Percentiles rank a stretch among this genome's conserved stretches.
Evolutionary conservation across 2,888 invertebrate genomes (phyloP).

Genomic region (Ectemnius continuus): DNA sequence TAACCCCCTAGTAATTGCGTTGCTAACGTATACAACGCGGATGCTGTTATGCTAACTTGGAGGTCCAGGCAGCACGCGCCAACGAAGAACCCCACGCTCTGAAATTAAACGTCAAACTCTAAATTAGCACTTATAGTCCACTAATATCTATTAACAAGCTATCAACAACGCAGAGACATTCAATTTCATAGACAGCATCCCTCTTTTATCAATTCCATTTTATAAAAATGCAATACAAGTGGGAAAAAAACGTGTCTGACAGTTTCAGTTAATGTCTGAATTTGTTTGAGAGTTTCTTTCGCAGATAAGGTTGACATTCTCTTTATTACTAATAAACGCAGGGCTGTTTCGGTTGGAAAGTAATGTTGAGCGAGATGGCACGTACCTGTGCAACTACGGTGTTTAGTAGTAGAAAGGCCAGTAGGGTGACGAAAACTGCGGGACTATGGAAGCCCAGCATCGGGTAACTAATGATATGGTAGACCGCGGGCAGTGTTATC

Average conservation of each 20-base stretch:
- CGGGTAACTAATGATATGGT: conserved; percentile 87
- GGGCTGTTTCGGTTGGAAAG: neutral
- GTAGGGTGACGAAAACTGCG: conserved; percentile 84
- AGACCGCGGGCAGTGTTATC: conserved; percentile 86
- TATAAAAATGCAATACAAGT: too few relatives aligned
- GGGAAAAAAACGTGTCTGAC: too few relatives aligned
- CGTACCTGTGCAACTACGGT: conserved; percentile 85
- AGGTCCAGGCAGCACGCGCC: conserved; percentile 88
- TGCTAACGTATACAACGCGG: conserved; percentile 87
- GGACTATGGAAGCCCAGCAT: conserved; percentile 85
- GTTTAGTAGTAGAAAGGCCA: conserved; percentile 85
- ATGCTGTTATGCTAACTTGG: conserved; percentile 87
- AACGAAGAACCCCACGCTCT: conserved; percentile 88
- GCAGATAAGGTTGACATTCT: neutral
- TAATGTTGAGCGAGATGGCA: conserved; percentile 1
- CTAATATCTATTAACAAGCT: too few relatives aligned
- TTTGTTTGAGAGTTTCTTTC: too few relatives aligned
- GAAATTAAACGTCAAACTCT: conserved; percentile 31
- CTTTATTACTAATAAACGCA: conserved; percentile 1
- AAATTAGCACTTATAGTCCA: neutral
- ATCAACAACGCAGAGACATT: too few relatives aligned
- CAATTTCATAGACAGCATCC: too few relatives aligned
- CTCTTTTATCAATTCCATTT: too few relatives aligned
- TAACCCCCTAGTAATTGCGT: conserved; percentile 87
- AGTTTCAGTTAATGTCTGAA: too few relatives aligned